Evolutionary conservation across 2,113 vertebrate species (phyloP).

Genomic region (Spea bombifrons): DNA sequence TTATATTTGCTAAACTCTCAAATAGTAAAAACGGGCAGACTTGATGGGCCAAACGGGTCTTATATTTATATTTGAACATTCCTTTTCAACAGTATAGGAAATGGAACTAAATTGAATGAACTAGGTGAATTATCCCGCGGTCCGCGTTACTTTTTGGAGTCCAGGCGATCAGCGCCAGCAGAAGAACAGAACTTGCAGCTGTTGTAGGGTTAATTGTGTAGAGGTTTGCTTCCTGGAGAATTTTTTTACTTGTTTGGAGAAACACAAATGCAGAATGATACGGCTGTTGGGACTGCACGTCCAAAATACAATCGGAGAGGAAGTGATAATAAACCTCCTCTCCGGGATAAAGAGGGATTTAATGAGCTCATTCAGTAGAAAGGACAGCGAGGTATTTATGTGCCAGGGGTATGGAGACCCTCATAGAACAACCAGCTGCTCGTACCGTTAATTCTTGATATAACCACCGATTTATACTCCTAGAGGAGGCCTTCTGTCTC

Average conservation of each 20-base stretch:
- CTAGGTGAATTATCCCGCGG: no score
- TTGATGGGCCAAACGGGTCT: no score
- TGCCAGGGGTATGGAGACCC: neutral
- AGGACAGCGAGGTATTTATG: neutral
- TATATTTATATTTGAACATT: no score
- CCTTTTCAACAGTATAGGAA: no score
- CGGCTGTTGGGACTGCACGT: neutral
- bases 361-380: constrained; percentile 8
- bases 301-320: neutral
- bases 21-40: no score
- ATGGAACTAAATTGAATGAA: no score
- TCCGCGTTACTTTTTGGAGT: no score
- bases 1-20: no score
- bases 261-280: neutral
- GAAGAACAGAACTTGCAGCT: neutral
- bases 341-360: neutral
- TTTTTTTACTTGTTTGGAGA: neutral
- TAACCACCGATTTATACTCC: neutral
- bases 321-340: neutral
- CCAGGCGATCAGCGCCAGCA: neutral
- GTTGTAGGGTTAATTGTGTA: neutral
- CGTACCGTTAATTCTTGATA: neutral
- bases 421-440: neutral
- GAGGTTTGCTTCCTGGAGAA: constrained; percentile 5
- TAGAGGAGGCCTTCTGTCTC: neutral